Evolutionary conservation across 2,888 invertebrate species (phyloP), one percentile per base, ranked within the genome.

Genomic region (Catocala sponsa): DNA sequence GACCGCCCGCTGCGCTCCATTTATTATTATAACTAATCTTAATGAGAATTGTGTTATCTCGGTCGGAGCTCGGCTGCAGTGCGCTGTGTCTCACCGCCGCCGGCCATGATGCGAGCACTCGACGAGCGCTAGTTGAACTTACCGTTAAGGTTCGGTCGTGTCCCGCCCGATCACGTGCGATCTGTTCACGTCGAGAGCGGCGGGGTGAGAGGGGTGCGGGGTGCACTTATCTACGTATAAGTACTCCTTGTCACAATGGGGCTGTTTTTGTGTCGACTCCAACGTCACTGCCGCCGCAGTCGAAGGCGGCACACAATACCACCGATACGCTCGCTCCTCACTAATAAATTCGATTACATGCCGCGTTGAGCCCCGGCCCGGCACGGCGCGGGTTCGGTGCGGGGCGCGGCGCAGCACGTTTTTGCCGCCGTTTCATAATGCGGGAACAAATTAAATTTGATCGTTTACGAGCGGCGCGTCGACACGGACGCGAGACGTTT

Each of bases 291-390:
- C 25, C 25, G 25, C 25, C 4, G 25, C 4, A 48, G 38, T 38
- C n/a, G 44, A 25, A 25, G 25, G 2, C 49, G 33, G 42, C 52
- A 12, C 51, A 57, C 72, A 76, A 75, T 72, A 63, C 61, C 47
- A 63, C 63, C 76, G 79, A 69, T 74, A 77, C 83, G 78, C 75
- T 80, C 76, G 73, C 80, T 69, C 52, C 60, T 63, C 59, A 51
- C 76, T 85, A 84, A 86, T 82, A 79, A 82, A 87, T 85, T 83
- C 72, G 83, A 85, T 85, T 82, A 86, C 64, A 77, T 55, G 76
- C 63, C 62, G 48, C 63, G 59, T 61, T 61, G 65, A 51, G 53
- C 41, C 25, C 49, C 55, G 50, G 33, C 50, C n/a, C 49, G 41
- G 51, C 56, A 52, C 51, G 56, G 44, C 38, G 60, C 57, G 52